Percentiles rank a stretch among this genome's conserved stretches.
Evolutionary conservation across 2,797 vertebrate genomes (phyloP).

Genomic region (Morus bassanus): DNA sequence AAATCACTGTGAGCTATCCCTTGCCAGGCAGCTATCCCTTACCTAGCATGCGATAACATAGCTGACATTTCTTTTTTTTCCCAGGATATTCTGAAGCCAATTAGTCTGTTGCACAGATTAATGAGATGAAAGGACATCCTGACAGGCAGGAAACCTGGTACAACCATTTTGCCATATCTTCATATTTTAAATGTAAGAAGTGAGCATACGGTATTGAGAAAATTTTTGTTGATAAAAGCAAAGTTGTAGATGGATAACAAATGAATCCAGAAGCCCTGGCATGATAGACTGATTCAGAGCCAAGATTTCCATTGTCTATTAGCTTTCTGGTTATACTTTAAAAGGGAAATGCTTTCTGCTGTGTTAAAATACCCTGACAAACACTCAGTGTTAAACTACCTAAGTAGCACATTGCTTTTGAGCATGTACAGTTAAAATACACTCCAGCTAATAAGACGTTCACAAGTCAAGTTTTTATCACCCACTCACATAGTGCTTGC

Average conservation of each 20-base stretch:
- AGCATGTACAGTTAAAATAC: not conserved
- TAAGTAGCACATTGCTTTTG: not conserved
- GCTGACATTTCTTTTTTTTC: not conserved
- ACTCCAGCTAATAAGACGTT: not conserved
- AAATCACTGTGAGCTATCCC: not conserved
- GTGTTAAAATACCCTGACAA: not conserved
- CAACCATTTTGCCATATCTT: not conserved
- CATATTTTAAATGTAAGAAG: not conserved
- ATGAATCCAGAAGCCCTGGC: not conserved
- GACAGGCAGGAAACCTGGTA: not conserved
- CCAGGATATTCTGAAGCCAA: not conserved
- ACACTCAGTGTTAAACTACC: not conserved
- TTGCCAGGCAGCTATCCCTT: not conserved
- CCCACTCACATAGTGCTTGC: not conserved
- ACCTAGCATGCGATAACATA: not conserved
- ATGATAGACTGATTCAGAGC: not conserved
- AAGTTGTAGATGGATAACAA: not conserved
- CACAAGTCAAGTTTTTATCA: constrained; percentile 10
- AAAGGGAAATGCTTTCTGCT: not conserved
- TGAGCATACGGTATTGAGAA: not conserved
- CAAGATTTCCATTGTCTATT: not conserved
- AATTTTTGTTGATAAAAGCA: not conserved
- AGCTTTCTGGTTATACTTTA: not conserved
- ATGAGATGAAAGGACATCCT: not conserved
- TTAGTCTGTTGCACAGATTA: not conserved